Percentiles rank a stretch among this genome's conserved stretches.
Evolutionary conservation across 2,113 vertebrate species (phyloP).

Genomic region (Hiodon alosoides): DNA sequence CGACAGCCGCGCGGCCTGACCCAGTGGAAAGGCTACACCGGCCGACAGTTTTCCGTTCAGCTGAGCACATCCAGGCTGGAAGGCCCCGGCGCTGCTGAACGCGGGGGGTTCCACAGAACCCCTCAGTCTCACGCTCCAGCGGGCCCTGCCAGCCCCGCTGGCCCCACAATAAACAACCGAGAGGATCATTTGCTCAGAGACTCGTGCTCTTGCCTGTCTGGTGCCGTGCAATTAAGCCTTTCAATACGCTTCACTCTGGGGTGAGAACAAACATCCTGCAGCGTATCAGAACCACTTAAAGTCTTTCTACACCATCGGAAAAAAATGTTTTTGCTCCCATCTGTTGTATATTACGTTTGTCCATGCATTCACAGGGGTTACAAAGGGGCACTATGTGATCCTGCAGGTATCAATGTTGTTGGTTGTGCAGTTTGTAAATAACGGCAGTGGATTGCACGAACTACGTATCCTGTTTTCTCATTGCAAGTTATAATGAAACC

Average conservation of each 20-base stretch:
- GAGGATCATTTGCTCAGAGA: conserved; percentile 63
- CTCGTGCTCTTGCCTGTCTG: conserved; percentile 51
- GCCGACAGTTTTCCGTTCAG: conserved; percentile 57
- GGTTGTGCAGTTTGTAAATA: too few species aligned
- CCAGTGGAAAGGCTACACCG: conserved; percentile 49
- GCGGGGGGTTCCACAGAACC: conserved; percentile 35
- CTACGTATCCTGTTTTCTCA: too few species aligned
- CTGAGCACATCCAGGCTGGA: conserved; percentile 57
- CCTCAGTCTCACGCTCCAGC: conserved; percentile 63
- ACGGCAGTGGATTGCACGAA: too few species aligned
- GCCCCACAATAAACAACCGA: conserved; percentile 64
- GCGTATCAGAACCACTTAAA: conserved; percentile 60
- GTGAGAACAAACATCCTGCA: conserved; percentile 56
- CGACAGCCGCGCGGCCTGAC: conserved; percentile 37
- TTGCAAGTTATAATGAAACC: too few species aligned
- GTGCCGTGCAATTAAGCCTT: conserved; percentile 63
- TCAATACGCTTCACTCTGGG: conserved; percentile 53
- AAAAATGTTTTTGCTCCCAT: conserved; percentile 28
- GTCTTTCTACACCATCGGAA: conserved; percentile 52
- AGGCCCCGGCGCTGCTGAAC: conserved; percentile 57
- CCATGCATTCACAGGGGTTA: too few species aligned
- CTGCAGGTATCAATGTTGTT: too few species aligned
- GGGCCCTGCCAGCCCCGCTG: conserved; percentile 49
- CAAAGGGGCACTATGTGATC: too few species aligned
- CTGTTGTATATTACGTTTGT: neutral